Evolutionary conservation across 2,888 invertebrate species (phyloP).

Genomic region (Ellobium chinense): DNA sequence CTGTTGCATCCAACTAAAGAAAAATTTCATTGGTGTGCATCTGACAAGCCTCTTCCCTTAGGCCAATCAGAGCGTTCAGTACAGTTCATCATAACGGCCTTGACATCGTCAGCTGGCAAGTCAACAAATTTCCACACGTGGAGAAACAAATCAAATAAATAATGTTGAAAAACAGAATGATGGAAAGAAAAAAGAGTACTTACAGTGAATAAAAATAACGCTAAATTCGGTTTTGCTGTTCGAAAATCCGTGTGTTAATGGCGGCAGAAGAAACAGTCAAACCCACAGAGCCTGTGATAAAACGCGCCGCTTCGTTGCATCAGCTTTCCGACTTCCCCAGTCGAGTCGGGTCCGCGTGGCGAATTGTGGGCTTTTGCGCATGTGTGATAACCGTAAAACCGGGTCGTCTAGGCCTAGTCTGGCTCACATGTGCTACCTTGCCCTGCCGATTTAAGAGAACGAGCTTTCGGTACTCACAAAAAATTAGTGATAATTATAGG

Average conservation of each 20-base stretch:
- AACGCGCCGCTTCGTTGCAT: slow-evolving; percentile 33
- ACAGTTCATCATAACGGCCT: slow-evolving; percentile 22
- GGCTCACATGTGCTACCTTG: slow-evolving; percentile 11
- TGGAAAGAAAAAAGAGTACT: neutral
- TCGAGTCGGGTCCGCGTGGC: slow-evolving; percentile 6
- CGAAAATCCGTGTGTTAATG: neutral
- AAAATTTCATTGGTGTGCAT: slow-evolving; percentile 9
- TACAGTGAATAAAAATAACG: neutral
- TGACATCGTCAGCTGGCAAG: slow-evolving; percentile 38
- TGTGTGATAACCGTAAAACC: slow-evolving; percentile 8
- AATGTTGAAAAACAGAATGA: neutral
- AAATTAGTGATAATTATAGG: too few relatives aligned
- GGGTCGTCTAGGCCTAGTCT: slow-evolving; percentile 26
- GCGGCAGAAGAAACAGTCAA: neutral
- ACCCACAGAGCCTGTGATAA: slow-evolving; percentile 24
- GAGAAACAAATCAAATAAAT: slow-evolving; percentile 2
- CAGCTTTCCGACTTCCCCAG: slow-evolving; percentile 28
- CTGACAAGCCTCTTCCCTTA: neutral
- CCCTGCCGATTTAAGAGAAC: neutral
- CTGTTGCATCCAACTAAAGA: neutral
- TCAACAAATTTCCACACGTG: slow-evolving; percentile 44
- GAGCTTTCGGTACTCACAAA: too few relatives aligned
- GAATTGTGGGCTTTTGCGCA: slow-evolving; percentile 16
- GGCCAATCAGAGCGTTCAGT: slow-evolving; percentile 26
- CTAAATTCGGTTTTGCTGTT: neutral